Percentiles rank a stretch among this genome's conserved stretches.
These are phyloP conservation scores for Equus quagga DNA, from an alignment of 2,113 vertebrate genomes.

Conservation along the genomic window DNA sequence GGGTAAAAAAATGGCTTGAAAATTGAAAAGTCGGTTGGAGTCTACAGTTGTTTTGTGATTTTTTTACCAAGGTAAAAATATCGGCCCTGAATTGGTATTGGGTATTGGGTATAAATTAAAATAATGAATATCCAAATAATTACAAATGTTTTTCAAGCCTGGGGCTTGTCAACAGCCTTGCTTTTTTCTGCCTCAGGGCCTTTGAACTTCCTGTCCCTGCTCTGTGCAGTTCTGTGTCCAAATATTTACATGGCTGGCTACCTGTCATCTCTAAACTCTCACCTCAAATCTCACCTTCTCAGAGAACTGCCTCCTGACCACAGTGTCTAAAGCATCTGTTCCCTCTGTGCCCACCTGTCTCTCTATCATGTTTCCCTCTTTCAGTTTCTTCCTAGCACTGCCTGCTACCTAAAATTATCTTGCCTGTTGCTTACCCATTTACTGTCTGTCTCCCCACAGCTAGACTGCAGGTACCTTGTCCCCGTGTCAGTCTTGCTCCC, in stretches of 20 bases:
- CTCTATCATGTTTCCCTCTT: background rate
- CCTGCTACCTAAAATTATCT: background rate
- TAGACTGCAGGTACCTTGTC: background rate
- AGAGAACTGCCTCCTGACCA: background rate
- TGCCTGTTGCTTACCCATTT: background rate
- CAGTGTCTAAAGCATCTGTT: background rate
- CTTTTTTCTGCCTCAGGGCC: background rate
- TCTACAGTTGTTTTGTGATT: background rate
- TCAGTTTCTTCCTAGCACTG: slow-evolving; percentile 18
- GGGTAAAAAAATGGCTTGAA: background rate
- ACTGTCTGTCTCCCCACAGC: background rate
- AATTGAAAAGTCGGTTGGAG: background rate
- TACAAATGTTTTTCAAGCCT: background rate
- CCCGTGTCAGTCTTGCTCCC: background rate
- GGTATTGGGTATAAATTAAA: background rate
- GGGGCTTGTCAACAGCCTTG: background rate
- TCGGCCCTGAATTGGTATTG: background rate
- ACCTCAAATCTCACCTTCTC: background rate
- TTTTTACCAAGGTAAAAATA: background rate
- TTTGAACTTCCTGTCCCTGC: background rate
- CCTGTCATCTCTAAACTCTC: background rate
- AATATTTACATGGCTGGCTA: background rate
- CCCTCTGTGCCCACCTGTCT: background rate
- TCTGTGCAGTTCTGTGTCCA: background rate
- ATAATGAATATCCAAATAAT: slow-evolving; percentile 20